Conservation (phyloP, 2,888 invertebrate genomes). For the Lordiphosa fenestrarum region DNA sequence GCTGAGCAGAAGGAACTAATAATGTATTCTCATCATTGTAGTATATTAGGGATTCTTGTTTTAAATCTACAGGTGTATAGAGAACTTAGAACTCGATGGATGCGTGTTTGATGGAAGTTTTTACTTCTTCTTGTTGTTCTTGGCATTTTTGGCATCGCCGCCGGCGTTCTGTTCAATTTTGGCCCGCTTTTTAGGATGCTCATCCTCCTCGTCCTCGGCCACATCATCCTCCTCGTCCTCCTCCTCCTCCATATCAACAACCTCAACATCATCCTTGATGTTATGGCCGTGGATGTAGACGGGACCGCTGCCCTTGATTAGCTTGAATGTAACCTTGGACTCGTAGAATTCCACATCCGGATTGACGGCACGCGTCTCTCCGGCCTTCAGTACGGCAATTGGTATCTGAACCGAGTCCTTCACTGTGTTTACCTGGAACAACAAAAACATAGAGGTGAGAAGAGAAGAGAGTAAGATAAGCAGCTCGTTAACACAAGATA, state of each 20-base stretch:
- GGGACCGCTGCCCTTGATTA: constrained; percentile 89
- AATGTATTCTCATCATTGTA: constrained; percentile 44
- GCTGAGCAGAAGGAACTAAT: constrained; percentile 56
- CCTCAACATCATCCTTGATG: constrained; percentile 90
- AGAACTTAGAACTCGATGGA: constrained; percentile 46
- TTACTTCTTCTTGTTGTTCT: constrained; percentile 86
- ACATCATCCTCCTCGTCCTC: constrained; percentile 87
- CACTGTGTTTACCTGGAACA: constrained; percentile 76
- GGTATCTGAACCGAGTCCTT: constrained; percentile 90
- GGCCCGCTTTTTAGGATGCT: constrained; percentile 90
- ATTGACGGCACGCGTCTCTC: constrained; percentile 87
- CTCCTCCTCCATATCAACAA: constrained; percentile 90
- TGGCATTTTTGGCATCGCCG: constrained; percentile 87
- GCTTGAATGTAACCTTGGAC: constrained; percentile 91
- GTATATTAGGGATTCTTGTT: constrained; percentile 1
- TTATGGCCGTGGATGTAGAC: constrained; percentile 93
- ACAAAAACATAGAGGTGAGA: not conserved
- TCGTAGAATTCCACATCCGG: constrained; percentile 93
- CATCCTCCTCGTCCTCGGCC: constrained; percentile 85
- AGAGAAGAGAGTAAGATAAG: constrained; percentile 5
- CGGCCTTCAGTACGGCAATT: constrained; percentile 89
- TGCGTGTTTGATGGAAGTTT: constrained; percentile 29
- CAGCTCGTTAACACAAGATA: constrained; percentile 4
- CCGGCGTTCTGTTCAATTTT: constrained; percentile 85
- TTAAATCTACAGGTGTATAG: constrained; percentile 57